These are phyloP conservation scores for Labrus mixtus DNA, from an alignment of 2,113 vertebrate species.

Conservation along the genomic window DNA sequence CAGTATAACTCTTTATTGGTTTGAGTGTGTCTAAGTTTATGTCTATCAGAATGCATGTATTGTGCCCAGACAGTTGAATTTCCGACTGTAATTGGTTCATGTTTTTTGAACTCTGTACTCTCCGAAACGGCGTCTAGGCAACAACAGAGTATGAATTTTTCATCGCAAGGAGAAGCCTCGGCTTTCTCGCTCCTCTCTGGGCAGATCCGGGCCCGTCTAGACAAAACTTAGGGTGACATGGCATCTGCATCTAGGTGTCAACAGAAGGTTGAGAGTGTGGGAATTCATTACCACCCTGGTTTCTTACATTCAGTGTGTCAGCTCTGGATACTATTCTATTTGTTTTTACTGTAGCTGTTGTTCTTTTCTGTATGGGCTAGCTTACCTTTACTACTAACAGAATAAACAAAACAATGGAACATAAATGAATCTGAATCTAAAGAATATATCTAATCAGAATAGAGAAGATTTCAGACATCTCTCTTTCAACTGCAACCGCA, in stretches of 20 bases:
- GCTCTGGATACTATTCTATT: constrained; percentile 40
- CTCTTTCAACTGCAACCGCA: no score
- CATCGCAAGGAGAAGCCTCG: constrained; percentile 77
- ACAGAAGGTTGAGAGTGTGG: constrained; percentile 42
- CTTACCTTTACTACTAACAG: neutral
- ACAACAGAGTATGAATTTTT: constrained; percentile 95
- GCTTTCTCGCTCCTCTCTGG: constrained; percentile 42
- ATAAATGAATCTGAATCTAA: no score
- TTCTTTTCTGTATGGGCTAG: neutral
- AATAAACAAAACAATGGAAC: constrained; percentile 12
- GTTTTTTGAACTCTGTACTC: constrained; percentile 91
- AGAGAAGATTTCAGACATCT: no score
- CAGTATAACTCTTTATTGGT: constrained; percentile 54
- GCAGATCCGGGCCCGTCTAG: constrained; percentile 69
- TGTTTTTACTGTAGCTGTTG: constrained; percentile 23
- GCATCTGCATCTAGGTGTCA: constrained; percentile 67
- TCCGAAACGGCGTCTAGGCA: constrained; percentile 92
- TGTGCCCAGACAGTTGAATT: constrained; percentile 78
- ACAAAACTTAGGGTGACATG: constrained; percentile 70
- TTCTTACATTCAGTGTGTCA: constrained; percentile 39
- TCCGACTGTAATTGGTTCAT: constrained; percentile 93
- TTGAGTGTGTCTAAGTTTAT: constrained; percentile 57
- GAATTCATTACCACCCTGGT: constrained; percentile 60
- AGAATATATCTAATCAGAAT: no score
- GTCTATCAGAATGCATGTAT: constrained; percentile 64